Conservation (phyloP, 2,888 invertebrate species). For the Serrognathus titanus region DNA sequence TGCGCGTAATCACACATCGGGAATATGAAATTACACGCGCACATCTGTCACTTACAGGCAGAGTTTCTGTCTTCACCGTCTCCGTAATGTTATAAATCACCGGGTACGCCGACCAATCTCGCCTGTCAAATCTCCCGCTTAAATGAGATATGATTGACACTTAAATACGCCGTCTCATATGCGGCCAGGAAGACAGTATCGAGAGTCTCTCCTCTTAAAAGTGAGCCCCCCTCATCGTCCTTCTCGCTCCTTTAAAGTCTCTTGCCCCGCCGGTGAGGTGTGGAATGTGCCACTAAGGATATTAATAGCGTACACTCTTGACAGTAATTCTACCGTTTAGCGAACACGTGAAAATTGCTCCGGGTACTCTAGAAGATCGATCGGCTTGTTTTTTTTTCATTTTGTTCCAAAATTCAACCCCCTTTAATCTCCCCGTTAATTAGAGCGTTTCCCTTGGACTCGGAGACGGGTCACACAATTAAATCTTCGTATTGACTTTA, state of each 20-base stretch:
- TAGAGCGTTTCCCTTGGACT: too few species aligned
- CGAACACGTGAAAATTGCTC: constrained; percentile 26
- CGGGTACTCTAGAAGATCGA: constrained; percentile 8
- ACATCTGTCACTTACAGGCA: constrained; percentile 46
- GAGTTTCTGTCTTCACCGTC: constrained; percentile 43
- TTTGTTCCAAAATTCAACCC: neutral
- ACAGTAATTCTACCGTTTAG: constrained; percentile 29
- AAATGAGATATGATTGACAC: constrained; percentile 50
- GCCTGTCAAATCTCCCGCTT: constrained; percentile 45
- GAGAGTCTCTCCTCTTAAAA: neutral
- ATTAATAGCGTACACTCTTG: constrained; percentile 24
- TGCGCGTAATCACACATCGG: constrained; percentile 42
- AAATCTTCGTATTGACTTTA: too few species aligned
- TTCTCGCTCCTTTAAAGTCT: neutral
- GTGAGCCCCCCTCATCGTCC: neutral
- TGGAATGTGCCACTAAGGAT: constrained; percentile 24
- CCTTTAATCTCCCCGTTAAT: neutral
- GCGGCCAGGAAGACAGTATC: constrained; percentile 10
- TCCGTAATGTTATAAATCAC: constrained; percentile 45
- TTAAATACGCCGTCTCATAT: constrained; percentile 41
- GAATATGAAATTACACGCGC: constrained; percentile 43
- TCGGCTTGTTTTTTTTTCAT: neutral
- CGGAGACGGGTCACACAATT: too few species aligned
- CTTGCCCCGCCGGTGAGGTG: constrained; percentile 16
- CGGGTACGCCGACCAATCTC: constrained; percentile 41